These are phyloP conservation scores for Typhlomys cinereus DNA, from an alignment of 2,113 vertebrate genomes.

Conservation along the genomic window DNA sequence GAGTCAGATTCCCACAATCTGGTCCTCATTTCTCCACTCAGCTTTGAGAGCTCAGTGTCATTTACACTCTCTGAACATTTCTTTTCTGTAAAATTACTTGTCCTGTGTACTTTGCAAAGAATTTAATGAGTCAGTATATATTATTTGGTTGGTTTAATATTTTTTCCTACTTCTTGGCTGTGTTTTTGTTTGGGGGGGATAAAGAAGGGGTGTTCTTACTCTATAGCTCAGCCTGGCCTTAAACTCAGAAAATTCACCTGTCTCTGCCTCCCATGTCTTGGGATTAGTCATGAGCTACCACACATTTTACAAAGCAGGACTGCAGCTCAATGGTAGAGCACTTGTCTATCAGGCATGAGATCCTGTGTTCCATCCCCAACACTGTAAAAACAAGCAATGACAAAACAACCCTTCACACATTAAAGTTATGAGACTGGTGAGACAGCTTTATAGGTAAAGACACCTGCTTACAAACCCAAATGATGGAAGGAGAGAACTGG, in stretches of 20 bases:
- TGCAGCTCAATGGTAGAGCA: background rate
- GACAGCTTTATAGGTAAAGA: no score
- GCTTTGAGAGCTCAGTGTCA: background rate
- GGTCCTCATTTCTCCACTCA: background rate
- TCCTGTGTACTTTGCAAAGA: background rate
- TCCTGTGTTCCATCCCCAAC: background rate
- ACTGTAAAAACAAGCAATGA: background rate
- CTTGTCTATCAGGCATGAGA: background rate
- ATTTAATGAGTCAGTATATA: constrained; percentile 11
- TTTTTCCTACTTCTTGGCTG: no score
- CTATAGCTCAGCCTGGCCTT: background rate
- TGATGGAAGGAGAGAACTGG: no score
- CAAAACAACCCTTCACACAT: background rate
- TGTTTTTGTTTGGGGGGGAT: background rate
- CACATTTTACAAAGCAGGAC: constrained; percentile 1
- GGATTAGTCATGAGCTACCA: background rate
- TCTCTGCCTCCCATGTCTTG: background rate
- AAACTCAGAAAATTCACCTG: background rate
- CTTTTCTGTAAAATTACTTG: constrained; percentile 16
- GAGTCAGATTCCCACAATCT: background rate
- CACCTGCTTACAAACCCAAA: no score
- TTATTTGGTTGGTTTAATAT: background rate
- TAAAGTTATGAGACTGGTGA: no score
- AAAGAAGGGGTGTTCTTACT: no score
- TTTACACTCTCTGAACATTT: background rate